Percentiles rank a stretch among this genome's conserved stretches.
These are phyloP conservation scores for Celastrina argiolus DNA, from an alignment of 2,888 invertebrate species.

Conservation along the genomic window DNA sequence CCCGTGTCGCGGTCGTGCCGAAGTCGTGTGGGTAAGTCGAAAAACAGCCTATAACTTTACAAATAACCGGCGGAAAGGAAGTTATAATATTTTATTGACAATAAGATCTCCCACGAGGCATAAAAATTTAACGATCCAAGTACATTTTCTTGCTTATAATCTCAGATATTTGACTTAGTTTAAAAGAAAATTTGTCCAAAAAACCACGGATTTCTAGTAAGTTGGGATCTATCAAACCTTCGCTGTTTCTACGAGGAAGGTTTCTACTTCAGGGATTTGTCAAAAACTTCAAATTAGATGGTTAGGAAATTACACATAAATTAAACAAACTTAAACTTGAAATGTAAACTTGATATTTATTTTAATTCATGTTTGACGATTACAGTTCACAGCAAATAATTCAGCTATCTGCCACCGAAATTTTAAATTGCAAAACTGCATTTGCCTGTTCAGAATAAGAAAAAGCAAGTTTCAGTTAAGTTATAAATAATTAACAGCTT, in stretches of 20 bases:
- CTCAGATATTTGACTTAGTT: background rate
- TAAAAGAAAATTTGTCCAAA: background rate
- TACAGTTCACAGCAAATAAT: background rate
- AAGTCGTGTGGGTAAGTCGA: no score
- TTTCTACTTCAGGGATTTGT: background rate
- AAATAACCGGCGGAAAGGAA: background rate
- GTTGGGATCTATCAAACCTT: background rate
- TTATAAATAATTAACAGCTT: no score
- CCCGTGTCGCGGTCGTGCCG: no score
- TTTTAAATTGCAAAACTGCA: no score
- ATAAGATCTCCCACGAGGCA: background rate
- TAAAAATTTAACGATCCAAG: background rate
- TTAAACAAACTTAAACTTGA: background rate
- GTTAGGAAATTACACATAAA: background rate
- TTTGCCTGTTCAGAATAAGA: background rate
- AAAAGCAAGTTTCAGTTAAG: background rate
- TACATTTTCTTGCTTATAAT: background rate
- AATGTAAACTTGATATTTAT: background rate
- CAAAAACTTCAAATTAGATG: background rate
- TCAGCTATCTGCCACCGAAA: no score
- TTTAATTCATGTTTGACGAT: no score
- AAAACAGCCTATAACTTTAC: background rate
- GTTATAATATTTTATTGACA: constrained; percentile 1
- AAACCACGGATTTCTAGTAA: background rate
- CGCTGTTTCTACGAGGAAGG: background rate